phyloP scores from a whole-genome alignment of 2,888 invertebrate genomes.

The Lasioglossum lativentre region DNA sequence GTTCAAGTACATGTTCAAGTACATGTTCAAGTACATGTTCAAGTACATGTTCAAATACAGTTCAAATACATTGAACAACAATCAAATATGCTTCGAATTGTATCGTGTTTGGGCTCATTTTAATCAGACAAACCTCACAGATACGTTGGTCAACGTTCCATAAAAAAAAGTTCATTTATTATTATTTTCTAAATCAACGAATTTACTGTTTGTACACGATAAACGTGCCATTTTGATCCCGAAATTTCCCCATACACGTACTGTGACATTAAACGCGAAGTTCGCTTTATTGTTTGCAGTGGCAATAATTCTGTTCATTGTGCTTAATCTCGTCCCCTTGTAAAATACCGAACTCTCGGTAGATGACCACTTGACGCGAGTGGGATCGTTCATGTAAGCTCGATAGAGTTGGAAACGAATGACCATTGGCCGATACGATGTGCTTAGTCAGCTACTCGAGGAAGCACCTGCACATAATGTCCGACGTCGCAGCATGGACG shows the following conservation, averaged over 20 bases:
- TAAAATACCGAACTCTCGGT: slow-evolving; percentile 39
- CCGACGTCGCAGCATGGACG: slow-evolving; percentile 58
- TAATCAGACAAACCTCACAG: background rate
- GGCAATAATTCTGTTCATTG: background rate
- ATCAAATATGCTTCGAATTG: no score
- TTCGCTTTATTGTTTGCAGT: background rate
- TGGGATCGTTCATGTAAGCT: slow-evolving; percentile 61
- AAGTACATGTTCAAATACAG: no score
- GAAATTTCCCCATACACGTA: background rate
- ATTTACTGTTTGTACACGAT: background rate
- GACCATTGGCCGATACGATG: slow-evolving; percentile 73
- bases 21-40: no score
- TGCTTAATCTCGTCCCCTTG: background rate
- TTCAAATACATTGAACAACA: no score
- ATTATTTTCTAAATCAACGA: background rate
- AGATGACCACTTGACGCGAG: slow-evolving; percentile 55
- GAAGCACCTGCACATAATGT: slow-evolving; percentile 77
- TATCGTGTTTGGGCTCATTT: no score
- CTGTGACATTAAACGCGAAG: background rate
- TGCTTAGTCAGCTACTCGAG: slow-evolving; percentile 79
- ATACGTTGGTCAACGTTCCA: background rate
- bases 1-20: no score
- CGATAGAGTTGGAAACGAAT: slow-evolving; percentile 73
- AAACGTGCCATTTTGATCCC: background rate
- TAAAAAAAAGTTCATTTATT: background rate